Evolutionary conservation across 2,888 invertebrate species (phyloP).

Genomic region (Ypsolopha sequella): DNA sequence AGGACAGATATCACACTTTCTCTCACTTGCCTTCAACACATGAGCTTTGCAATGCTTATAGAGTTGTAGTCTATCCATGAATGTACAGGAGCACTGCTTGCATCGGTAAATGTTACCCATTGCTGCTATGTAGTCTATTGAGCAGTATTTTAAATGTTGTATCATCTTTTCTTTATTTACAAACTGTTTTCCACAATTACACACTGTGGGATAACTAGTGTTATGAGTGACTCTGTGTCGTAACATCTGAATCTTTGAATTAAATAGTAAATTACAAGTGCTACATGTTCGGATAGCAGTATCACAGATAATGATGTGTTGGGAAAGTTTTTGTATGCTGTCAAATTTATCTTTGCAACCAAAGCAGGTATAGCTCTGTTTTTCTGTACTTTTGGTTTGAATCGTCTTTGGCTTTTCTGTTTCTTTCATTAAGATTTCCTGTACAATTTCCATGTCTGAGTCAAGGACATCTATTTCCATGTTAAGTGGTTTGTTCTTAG

Average conservation of each 20-base stretch:
- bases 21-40: conserved; percentile 34
- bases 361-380: conserved; percentile 34
- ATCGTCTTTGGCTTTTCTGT: conserved; percentile 24
- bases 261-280: conserved; percentile 43
- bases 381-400: conserved; percentile 16
- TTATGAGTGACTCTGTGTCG: conserved; percentile 41
- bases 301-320: conserved; percentile 52
- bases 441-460: conserved; percentile 47
- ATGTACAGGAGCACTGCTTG: conserved; percentile 46
- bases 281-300: conserved; percentile 42
- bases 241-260: conserved; percentile 50
- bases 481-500: conserved; percentile 27
- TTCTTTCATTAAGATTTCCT: conserved; percentile 44
- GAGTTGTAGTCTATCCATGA: conserved; percentile 40
- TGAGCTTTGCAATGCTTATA: conserved; percentile 53
- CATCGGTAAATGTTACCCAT: conserved; percentile 45
- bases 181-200: conserved; percentile 44
- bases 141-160: conserved; percentile 41
- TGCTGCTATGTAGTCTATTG: conserved; percentile 31
- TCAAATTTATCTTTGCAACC: conserved; percentile 47
- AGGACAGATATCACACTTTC: conserved; percentile 48
- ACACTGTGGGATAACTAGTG: conserved; percentile 21
- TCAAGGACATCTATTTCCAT: conserved; percentile 56
- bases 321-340: conserved; percentile 36
- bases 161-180: conserved; percentile 30